Percentiles rank a stretch among this genome's conserved stretches.
phyloP scores from a whole-genome alignment of 1,140 invertebrate genomes.

The Drosophila athabasca region DNA sequence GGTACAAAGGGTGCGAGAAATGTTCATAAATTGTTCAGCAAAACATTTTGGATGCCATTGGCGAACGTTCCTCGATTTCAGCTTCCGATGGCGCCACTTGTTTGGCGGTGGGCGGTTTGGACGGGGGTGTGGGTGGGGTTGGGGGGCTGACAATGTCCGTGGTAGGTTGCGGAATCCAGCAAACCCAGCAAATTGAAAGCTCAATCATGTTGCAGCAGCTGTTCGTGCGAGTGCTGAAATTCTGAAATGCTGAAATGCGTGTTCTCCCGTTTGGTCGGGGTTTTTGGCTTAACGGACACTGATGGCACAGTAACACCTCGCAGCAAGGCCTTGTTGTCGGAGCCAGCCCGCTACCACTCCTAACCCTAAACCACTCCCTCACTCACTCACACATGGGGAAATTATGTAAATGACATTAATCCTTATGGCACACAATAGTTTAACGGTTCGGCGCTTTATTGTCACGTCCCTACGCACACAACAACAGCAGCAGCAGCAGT shows the following conservation, averaged over 20 bases:
- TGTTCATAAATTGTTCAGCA: background rate
- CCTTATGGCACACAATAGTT: constrained; percentile 80
- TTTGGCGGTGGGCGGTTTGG: background rate
- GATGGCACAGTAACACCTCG: constrained; percentile 7
- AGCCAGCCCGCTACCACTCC: background rate
- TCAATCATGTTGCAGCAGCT: constrained; percentile 80
- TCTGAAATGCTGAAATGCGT: constrained; percentile 42
- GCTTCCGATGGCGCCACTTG: background rate
- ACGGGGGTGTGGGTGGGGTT: too few relatives aligned
- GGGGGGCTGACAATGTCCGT: too few relatives aligned
- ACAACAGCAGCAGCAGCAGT: constrained; percentile 42
- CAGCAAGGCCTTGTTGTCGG: too few relatives aligned
- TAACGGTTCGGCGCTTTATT: constrained; percentile 78
- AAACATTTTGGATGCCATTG: background rate
- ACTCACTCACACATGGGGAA: constrained; percentile 48
- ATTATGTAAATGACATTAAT: constrained; percentile 82
- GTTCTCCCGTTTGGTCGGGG: constrained; percentile 2
- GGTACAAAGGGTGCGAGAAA: background rate
- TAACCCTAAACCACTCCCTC: background rate
- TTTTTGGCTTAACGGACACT: constrained; percentile 14
- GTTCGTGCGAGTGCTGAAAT: constrained; percentile 61
- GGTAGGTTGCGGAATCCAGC: constrained; percentile 4
- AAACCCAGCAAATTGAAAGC: constrained; percentile 71
- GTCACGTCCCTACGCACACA: constrained; percentile 64
- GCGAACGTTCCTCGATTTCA: too few relatives aligned